Base-by-base conservation (phyloP, 2,888 invertebrate genomes). In the Spisula subtruncata region DNA sequence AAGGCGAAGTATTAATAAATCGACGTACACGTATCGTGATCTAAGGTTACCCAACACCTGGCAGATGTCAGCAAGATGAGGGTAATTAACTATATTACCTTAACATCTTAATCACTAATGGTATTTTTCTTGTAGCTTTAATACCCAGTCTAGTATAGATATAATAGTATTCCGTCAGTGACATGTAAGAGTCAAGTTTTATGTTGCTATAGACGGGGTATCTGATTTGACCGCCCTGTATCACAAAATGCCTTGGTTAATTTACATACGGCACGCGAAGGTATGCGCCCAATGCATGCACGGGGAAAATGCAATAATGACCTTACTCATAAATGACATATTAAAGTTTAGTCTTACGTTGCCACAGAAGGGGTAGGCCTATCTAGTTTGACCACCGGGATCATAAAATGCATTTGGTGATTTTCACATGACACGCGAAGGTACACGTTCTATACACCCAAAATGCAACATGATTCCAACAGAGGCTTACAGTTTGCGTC, bases 11-110 rank as follows among this genome's bases (percentile, higher is more conserved):
- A 75, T 75, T 12, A 32, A 75, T 75, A 75, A 32, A 75, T 75
- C 6, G 75, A 75, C 75, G 18, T 75, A 75, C 75, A 18, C 25
- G n/a, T 25, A 75, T 32, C 4, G 5, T 35, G 35, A 75, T 75
- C 14, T 75, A 32, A 32, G 29, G 35, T 75, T 75, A 75, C 75
- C 32, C 32, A 25, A 32, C 75, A 75, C 75, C 75, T 75, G 75
- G 16, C 75, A 75, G 35, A 75, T 75, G 75, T 75, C 75, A 32
- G 32, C 32, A 75, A 12, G 8, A 41, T 41, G 41, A 41, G 32
- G 16, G 16, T 75, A 75, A 75, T 75, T 75, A 75, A 75, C 32
- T 35, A 75, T 75, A 16, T 5, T 75, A 75, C 16, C 12, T 32
- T 32, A 35, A 75, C 75, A 75, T 25, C 75, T 29, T 75, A 35